These are phyloP conservation scores for Zaprionus lineosus DNA, from an alignment of 2,888 invertebrate species.

Conservation along the genomic window DNA sequence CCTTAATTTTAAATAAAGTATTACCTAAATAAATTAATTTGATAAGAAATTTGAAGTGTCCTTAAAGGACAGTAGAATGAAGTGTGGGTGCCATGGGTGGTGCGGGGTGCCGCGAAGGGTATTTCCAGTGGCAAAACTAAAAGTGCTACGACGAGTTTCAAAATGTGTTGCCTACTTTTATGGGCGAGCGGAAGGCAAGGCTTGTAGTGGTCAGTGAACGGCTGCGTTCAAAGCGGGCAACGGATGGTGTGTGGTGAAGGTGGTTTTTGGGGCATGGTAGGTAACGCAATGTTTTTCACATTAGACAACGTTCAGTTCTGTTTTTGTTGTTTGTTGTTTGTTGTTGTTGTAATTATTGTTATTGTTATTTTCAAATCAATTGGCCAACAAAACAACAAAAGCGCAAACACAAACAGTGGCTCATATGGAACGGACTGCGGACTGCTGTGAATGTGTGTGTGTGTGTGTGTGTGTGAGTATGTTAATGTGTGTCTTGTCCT, in stretches of 20 bases:
- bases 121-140: conserved; percentile 23
- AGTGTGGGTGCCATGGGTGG: too few species aligned
- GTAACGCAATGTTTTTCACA: conserved; percentile 52
- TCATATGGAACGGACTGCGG: neutral
- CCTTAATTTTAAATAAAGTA: too few species aligned
- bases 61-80: too few species aligned
- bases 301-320: conserved; percentile 44
- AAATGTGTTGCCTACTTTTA: conserved; percentile 67
- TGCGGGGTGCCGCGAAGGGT: conserved; percentile 12
- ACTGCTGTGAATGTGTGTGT: neutral
- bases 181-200: conserved; percentile 55
- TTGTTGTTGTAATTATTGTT: conserved; percentile 33
- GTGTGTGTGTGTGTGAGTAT: neutral
- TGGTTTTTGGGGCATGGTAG: neutral
- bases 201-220: conserved; percentile 23
- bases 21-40: too few species aligned
- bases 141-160: conserved; percentile 51
- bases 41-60: too few species aligned
- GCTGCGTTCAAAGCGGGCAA: conserved; percentile 4
- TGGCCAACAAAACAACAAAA: conserved; percentile 70
- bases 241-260: neutral
- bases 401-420: conserved; percentile 61
- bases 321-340: neutral
- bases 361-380: conserved; percentile 71
- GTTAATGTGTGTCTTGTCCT: too few species aligned